These are phyloP conservation scores for Candoia aspera DNA, from an alignment of 2,113 vertebrate genomes.

Conservation along the genomic window DNA sequence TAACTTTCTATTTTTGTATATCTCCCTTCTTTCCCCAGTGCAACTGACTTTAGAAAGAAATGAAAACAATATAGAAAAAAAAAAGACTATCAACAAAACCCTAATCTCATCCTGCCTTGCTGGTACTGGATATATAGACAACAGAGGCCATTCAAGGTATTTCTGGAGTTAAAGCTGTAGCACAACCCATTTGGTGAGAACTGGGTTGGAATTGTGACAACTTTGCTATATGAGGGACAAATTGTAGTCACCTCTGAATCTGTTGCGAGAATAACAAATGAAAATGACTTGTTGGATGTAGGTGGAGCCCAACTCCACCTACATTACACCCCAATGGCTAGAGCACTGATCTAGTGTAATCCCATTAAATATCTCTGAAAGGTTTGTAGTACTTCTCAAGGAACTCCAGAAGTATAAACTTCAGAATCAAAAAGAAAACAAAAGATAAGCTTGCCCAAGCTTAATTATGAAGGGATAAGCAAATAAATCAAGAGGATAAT, in stretches of 20 bases:
- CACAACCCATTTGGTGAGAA: no score
- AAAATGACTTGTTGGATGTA: background rate
- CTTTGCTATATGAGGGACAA: no score
- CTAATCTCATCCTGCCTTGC: background rate
- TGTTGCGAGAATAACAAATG: no score
- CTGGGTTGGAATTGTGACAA: no score
- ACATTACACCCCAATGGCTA: background rate
- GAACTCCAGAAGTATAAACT: background rate
- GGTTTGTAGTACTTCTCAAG: background rate
- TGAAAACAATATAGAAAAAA: background rate
- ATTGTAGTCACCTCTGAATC: no score
- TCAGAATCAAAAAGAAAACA: background rate
- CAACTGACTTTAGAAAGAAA: background rate
- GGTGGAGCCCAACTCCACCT: background rate
- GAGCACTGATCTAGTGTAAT: background rate
- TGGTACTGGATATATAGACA: background rate
- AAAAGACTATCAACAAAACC: background rate
- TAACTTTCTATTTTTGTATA: background rate
- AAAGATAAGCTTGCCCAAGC: background rate
- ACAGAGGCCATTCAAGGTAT: background rate
- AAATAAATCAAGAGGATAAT: background rate
- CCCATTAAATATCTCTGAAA: background rate
- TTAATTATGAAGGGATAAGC: background rate
- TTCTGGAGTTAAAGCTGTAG: no score
- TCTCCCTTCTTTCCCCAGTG: background rate